These are phyloP conservation scores for Rhingia rostrata DNA, from an alignment of 2,888 invertebrate species.

Conservation along the genomic window DNA sequence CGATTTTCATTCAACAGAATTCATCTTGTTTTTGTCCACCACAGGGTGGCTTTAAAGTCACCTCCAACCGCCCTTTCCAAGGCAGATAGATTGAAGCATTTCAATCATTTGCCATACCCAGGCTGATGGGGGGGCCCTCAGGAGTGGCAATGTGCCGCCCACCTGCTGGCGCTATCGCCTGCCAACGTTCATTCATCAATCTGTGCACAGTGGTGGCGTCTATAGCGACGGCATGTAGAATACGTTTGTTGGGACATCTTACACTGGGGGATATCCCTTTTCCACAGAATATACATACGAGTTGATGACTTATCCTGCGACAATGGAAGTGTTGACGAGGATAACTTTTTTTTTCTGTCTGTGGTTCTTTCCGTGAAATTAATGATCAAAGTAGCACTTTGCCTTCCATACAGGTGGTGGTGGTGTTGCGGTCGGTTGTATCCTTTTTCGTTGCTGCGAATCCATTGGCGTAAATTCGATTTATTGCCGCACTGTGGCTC, in stretches of 20 bases:
- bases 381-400: slow-evolving; percentile 64
- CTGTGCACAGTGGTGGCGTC: slow-evolving; percentile 31
- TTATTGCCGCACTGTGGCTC: slow-evolving; percentile 47
- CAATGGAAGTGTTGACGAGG: slow-evolving; percentile 61
- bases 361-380: slow-evolving; percentile 39
- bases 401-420: slow-evolving; percentile 32
- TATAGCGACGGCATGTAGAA: slow-evolving; percentile 5
- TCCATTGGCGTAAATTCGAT: slow-evolving; percentile 46
- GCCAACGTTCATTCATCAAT: slow-evolving; percentile 69
- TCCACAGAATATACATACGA: neutral
- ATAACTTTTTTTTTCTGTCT: slow-evolving; percentile 43
- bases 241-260: slow-evolving; percentile 66
- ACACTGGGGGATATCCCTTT: slow-evolving; percentile 43
- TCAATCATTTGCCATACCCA: slow-evolving; percentile 70
- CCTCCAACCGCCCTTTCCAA: slow-evolving; percentile 1
- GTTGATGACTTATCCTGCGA: slow-evolving; percentile 59
- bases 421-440: neutral
- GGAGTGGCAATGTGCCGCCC: slow-evolving; percentile 66
- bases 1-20: slow-evolving; percentile 51
- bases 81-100: slow-evolving; percentile 69
- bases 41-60: slow-evolving; percentile 74
- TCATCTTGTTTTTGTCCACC: slow-evolving; percentile 49
- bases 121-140: slow-evolving; percentile 53
- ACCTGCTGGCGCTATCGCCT: slow-evolving; percentile 73
- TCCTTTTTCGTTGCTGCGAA: slow-evolving; percentile 21